phyloP scores from a whole-genome alignment of 2,888 invertebrate genomes.

The Uropetala carovei region DNA sequence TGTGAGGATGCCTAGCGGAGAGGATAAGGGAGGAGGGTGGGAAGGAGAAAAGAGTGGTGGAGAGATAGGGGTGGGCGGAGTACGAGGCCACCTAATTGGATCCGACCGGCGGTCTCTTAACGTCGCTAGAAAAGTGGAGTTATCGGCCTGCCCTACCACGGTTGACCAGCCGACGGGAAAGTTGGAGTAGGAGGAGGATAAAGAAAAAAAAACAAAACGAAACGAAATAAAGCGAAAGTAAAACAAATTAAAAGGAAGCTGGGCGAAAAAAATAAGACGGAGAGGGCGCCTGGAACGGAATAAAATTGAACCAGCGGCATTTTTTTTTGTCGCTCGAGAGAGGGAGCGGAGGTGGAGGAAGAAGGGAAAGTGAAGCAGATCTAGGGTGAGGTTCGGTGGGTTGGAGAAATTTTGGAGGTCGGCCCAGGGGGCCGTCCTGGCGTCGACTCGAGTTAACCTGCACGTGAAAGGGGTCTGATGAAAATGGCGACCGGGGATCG shows the following conservation, averaged over 20 bases:
- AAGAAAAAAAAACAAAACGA: not conserved
- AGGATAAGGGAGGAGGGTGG: not conserved
- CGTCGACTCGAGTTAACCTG: not conserved
- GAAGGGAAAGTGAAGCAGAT: not conserved
- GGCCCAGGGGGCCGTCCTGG: not conserved
- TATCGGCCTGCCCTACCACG: slow-evolving; percentile 5
- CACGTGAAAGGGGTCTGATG: not conserved
- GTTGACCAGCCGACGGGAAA: not conserved
- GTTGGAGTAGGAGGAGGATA: not conserved
- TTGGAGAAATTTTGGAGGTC: not conserved
- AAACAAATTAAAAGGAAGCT: not conserved
- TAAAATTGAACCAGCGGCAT: not conserved
- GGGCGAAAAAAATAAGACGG: not conserved
- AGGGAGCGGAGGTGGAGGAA: slow-evolving; percentile 4
- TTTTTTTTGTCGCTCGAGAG: not conserved
- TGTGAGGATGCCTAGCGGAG: not conserved
- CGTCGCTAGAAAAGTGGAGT: slow-evolving; percentile 6
- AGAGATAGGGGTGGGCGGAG: not conserved
- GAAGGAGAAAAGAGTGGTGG: no score
- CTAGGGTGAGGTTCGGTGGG: not conserved
- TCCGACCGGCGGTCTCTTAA: slow-evolving; percentile 52
- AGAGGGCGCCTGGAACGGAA: not conserved
- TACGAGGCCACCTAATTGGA: slow-evolving; percentile 47
- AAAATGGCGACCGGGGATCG: not conserved
- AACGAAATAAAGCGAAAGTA: not conserved